Percentiles rank a stretch among this genome's conserved stretches.
phyloP scores from a whole-genome alignment of 2,888 invertebrate species.

The Ectobius pallidus region DNA sequence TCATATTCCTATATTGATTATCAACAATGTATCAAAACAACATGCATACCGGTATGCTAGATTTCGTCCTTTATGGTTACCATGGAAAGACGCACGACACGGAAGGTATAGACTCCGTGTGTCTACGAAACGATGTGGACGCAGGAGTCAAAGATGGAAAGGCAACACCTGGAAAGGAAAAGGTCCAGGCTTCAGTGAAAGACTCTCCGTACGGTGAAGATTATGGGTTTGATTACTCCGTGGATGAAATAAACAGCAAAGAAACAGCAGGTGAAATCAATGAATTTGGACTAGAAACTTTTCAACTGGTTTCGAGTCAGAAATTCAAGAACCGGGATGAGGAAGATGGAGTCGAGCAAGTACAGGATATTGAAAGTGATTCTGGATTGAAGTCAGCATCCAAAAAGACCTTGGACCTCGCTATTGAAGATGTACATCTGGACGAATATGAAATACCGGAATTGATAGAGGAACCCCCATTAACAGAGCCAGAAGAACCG shows the following conservation, averaged over 20 bases:
- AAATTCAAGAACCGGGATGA: neutral
- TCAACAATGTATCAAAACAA: slow-evolving; percentile 13
- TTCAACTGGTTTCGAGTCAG: neutral
- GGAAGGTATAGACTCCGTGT: neutral
- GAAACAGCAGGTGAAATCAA: neutral
- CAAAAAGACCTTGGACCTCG: too few relatives aligned
- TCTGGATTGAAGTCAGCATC: too few relatives aligned
- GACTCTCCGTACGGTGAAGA: neutral
- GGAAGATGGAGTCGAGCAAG: neutral
- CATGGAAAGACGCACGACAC: neutral
- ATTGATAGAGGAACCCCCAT: neutral
- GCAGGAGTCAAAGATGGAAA: neutral
- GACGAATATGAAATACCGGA: neutral
- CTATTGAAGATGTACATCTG: neutral
- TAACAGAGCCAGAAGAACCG: neutral
- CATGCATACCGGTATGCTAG: neutral
- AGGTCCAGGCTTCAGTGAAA: neutral
- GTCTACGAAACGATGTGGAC: neutral
- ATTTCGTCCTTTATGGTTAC: neutral
- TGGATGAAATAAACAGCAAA: neutral
- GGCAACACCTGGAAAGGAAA: neutral
- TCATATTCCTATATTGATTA: neutral
- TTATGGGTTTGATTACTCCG: neutral
- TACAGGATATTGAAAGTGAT: too few relatives aligned
- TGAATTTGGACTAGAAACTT: neutral